Base-by-base conservation (phyloP, 2,888 invertebrate genomes). In the Byasa hedistus region DNA sequence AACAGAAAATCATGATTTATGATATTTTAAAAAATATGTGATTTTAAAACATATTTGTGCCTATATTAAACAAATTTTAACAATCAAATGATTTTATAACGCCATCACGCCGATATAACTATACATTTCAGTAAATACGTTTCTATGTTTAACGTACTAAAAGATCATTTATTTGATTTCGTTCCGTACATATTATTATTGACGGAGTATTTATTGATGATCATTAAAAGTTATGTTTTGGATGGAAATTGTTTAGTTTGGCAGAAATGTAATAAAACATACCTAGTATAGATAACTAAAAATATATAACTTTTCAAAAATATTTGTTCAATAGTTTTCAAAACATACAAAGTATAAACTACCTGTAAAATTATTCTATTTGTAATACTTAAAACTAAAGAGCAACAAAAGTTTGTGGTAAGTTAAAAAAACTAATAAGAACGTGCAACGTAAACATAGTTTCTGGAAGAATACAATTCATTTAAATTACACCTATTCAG, bases 401-500 rank as follows among this genome's bases (percentile, higher is more conserved):
- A 39, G 12, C 15, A 15, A 39, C 2, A 15, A 48, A 48, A 48
- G 1, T 48, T 48, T 48, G n/a, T 19, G n/a, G 5, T 48, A 0
- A 48, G 8, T 19, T 48, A 48, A 48, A 48, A 5, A 48, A n/a
- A 48, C n/a, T 48, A 4, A 19, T 48, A 48, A 4, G 19, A n/a
- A n/a, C 8, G 5, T 48, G 5, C n/a, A 5, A n/a, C 4, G 48
- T n/a, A 48, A 19, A 48, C 19, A 48, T n/a, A 48, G 19, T 22
- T 58, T 7, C 23, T 22, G 17, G 39, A 23, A 58, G 17, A 48
- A n/a, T 48, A 39, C 15, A 39, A 39, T 39, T 39, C 39, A 39
- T 39, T 39, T 39, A 15, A 39, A 39, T 48, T 48, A 48, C n/a
- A n/a, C 19, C 48, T 48, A 19, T 68, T 67, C 60, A 57, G 69